These are phyloP conservation scores for Montipora foliosa DNA, from an alignment of 64 coral and sea anemone species.

Conservation along the genomic window DNA sequence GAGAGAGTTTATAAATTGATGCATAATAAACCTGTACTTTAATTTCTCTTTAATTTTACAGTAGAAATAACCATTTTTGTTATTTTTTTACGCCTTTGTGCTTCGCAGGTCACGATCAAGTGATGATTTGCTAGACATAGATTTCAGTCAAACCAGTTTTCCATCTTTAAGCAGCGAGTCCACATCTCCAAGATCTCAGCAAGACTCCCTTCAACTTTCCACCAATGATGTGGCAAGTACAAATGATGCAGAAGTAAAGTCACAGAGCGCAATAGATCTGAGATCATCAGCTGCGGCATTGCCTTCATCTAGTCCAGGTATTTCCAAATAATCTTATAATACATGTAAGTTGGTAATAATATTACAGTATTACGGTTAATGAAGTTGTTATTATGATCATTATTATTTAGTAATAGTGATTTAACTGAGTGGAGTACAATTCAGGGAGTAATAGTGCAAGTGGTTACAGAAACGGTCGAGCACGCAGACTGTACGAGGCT, in stretches of 20 bases:
- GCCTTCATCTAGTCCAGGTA: slow-evolving; percentile 36
- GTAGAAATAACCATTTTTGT: background rate
- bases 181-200: background rate
- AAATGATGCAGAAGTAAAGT: background rate
- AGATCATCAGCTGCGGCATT: slow-evolving; percentile 1
- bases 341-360: no score
- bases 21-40: no score
- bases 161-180: slow-evolving; percentile 38
- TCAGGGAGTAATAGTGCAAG: no score
- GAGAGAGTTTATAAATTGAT: no score
- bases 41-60: no score
- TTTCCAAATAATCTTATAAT: background rate
- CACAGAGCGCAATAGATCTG: slow-evolving; percentile 16
- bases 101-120: slow-evolving; percentile 54
- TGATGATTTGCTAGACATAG: slow-evolving; percentile 70
- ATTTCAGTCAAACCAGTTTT: slow-evolving; percentile 45
- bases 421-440: no score
- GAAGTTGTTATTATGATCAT: no score
- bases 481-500: no score
- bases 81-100: background rate
- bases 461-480: no score
- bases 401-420: no score
- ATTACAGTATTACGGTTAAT: no score
- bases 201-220: slow-evolving; percentile 4
- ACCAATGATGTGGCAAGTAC: background rate